Conservation (phyloP, 2,888 invertebrate species). For the Branchellion lobata region DNA sequence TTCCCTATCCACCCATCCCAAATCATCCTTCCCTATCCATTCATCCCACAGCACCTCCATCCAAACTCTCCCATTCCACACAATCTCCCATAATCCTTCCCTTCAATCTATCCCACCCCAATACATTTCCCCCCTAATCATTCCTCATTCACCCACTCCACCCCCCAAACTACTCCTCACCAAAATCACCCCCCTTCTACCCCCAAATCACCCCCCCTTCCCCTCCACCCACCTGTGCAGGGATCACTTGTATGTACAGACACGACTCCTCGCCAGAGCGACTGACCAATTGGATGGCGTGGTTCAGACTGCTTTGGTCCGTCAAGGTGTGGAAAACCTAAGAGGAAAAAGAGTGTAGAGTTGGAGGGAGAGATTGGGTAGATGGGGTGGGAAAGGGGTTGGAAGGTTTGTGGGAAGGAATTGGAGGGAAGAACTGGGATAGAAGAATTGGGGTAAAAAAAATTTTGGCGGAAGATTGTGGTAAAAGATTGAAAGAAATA, state of each 20-base stretch:
- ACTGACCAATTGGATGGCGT: slow-evolving; percentile 22
- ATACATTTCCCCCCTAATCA: too few species aligned
- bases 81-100: too few species aligned
- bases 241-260: slow-evolving; percentile 22
- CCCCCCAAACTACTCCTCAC: background rate
- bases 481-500: too few species aligned
- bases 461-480: too few species aligned
- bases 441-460: too few species aligned
- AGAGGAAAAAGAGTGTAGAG: background rate
- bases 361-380: background rate
- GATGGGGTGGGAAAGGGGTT: background rate
- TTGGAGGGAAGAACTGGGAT: background rate
- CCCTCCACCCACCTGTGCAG: background rate
- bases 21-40: too few species aligned
- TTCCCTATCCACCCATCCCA: too few species aligned
- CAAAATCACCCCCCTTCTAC: background rate
- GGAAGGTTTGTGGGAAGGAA: background rate
- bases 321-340: slow-evolving; percentile 31
- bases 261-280: background rate
- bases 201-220: background rate
- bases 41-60: too few species aligned
- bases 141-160: background rate
- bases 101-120: too few species aligned
- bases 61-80: too few species aligned
- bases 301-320: slow-evolving; percentile 28